Base-by-base conservation (phyloP, 2,888 invertebrate species). In the Myathropa florea region DNA sequence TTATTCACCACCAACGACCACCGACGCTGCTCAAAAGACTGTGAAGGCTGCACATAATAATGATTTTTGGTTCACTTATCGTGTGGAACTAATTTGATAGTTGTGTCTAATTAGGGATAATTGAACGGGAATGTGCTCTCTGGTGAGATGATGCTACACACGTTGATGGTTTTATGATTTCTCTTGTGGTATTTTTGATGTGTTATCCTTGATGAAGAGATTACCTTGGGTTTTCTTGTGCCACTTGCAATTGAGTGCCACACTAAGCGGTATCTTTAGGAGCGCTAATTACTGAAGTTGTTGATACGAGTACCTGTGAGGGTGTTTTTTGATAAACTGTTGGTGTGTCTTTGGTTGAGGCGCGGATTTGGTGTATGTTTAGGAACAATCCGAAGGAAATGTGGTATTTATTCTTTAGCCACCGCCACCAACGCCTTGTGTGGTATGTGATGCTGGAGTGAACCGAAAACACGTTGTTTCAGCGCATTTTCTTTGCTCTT, bases 51-150 rank as follows among this genome's bases (percentile, higher is more conserved):
- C 28, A 55, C 46, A 18, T 55, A 75, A 70, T 55, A 70, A 80
- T 75, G 80, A 80, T 70, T 84, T 84, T 84, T 75, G 83, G 83
- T 73, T 65, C 30, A 59, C 59, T 59, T 64, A 79, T 80, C 75
- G 60, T 57, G 75, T 75, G 80, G 83, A 84, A 84, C 60, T 80
- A 75, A 80, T 75, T 84, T 61, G 64, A 80, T 79, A 80, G 83
- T 84, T 84, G 59, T 79, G 75, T 80, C 64, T 71, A 70, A 84
- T 84, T 84, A 80, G 70, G 65, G 79, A 80, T 80, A 84, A 84
- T 84, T 84, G 70, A 79, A 80, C 53, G 64, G 61, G 64, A 65
- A 80, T 70, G 28, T 33, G 59, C 46, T 46, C 57, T 70, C 7
- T 67, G 24, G 36, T 46, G 71, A 30, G 24, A 26, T 65, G 39